A percentile compares a stretch with the other conserved stretches of the same genome.
phyloP scores from a whole-genome alignment of 2,797 vertebrate genomes.

The Sylvilagus floridanus region DNA sequence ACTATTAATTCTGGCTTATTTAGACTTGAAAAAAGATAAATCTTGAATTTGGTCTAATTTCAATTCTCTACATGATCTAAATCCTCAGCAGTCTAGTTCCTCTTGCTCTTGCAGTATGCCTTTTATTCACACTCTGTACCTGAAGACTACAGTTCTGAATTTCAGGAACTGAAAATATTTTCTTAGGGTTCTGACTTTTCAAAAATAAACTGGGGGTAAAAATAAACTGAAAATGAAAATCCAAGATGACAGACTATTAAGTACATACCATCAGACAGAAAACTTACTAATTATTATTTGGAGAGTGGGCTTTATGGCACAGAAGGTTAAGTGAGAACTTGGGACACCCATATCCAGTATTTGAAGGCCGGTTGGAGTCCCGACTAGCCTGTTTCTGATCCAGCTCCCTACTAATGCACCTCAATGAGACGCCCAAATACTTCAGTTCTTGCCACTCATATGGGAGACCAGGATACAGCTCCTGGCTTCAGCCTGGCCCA shows the following conservation, averaged over 20 bases:
- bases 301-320: no score
- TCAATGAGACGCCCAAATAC: no score
- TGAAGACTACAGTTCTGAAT: constrained; percentile 8
- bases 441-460: no score
- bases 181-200: constrained; percentile 26
- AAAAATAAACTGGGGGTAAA: constrained; percentile 62
- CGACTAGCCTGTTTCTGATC: no score
- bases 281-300: not conserved
- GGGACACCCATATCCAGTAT: no score
- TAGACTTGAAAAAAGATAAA: not conserved
- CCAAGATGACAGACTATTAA: not conserved
- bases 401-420: no score
- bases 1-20: not conserved
- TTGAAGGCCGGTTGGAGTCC: no score
- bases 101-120: not conserved
- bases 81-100: not conserved
- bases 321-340: no score
- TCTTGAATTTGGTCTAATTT: not conserved
- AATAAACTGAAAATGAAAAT: constrained; percentile 60
- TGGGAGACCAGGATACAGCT: no score
- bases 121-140: constrained; percentile 7
- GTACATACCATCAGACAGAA: not conserved
- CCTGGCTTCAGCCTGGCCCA: no score
- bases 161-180: not conserved
- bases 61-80: constrained; percentile 37